Percentiles rank a stretch among this genome's conserved stretches.
Evolutionary conservation across 2,113 vertebrate genomes (phyloP).

Genomic region (Chauna torquata): DNA sequence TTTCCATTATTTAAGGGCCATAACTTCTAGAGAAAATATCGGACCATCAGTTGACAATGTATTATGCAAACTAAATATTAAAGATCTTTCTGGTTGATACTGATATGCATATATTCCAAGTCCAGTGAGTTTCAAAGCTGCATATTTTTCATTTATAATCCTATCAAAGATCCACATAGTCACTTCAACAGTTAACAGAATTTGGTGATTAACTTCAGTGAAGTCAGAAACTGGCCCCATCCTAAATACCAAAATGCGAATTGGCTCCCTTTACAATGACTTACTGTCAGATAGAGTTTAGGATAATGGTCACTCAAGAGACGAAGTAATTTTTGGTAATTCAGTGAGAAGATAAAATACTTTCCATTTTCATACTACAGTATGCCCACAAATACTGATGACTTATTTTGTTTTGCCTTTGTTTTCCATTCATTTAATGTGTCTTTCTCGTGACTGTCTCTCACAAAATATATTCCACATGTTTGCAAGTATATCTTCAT

Average conservation of each 20-base stretch:
- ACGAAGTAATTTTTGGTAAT: background rate
- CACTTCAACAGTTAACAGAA: background rate
- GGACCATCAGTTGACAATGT: background rate
- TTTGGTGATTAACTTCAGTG: background rate
- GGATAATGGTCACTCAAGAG: background rate
- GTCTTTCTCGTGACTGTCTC: background rate
- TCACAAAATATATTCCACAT: slow-evolving; percentile 11
- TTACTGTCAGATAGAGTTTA: background rate
- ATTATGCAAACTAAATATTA: background rate
- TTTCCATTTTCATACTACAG: background rate
- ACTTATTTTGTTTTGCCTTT: background rate
- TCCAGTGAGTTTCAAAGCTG: background rate
- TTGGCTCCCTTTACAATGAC: background rate
- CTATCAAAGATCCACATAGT: background rate
- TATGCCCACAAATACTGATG: background rate
- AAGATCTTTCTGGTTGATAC: background rate
- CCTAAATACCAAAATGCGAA: background rate
- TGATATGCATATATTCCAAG: background rate
- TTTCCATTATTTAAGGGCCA: background rate
- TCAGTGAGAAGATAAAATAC: background rate
- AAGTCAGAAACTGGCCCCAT: background rate
- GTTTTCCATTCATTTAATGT: background rate
- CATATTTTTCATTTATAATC: background rate
- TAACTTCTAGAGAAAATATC: background rate
- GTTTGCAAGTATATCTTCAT: background rate